phyloP scores from a whole-genome alignment of 2,888 invertebrate genomes.

The Vesta saturnalis region DNA sequence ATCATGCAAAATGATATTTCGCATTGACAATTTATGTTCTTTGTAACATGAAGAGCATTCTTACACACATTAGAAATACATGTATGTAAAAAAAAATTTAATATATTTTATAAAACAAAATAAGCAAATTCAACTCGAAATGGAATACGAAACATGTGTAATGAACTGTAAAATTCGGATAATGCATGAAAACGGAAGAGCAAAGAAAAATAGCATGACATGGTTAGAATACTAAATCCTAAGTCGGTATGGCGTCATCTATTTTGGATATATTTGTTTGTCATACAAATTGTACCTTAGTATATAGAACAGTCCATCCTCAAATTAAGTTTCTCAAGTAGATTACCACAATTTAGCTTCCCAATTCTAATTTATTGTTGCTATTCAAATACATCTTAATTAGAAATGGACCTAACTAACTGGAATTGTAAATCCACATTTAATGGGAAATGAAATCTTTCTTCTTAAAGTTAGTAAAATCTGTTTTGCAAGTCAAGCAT shows the following conservation, averaged over 20 bases:
- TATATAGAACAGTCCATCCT: too few relatives aligned
- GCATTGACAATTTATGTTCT: neutral
- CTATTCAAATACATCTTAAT: too few relatives aligned
- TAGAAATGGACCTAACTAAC: too few relatives aligned
- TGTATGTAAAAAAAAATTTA: too few relatives aligned
- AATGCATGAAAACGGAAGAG: neutral
- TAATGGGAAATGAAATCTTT: too few relatives aligned
- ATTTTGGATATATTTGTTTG: neutral
- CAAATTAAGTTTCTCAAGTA: too few relatives aligned
- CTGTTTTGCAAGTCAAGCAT: too few relatives aligned
- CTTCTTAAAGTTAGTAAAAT: too few relatives aligned
- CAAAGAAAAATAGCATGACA: neutral
- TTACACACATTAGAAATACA: neutral
- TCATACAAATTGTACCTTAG: neutral
- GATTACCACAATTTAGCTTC: too few relatives aligned
- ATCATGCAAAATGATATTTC: too few relatives aligned
- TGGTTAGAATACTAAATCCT: neutral
- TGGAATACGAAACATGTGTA: constrained; percentile 1
- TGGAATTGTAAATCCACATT: too few relatives aligned
- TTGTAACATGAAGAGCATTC: neutral
- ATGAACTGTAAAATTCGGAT: neutral
- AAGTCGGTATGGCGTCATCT: neutral
- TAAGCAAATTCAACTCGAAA: neutral
- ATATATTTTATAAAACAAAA: neutral
- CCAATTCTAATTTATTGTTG: too few relatives aligned